Evolutionary conservation across 2,113 vertebrate species (phyloP), one percentile per base, ranked within the genome.

Genomic region (Dendropsophus ebraccatus): DNA sequence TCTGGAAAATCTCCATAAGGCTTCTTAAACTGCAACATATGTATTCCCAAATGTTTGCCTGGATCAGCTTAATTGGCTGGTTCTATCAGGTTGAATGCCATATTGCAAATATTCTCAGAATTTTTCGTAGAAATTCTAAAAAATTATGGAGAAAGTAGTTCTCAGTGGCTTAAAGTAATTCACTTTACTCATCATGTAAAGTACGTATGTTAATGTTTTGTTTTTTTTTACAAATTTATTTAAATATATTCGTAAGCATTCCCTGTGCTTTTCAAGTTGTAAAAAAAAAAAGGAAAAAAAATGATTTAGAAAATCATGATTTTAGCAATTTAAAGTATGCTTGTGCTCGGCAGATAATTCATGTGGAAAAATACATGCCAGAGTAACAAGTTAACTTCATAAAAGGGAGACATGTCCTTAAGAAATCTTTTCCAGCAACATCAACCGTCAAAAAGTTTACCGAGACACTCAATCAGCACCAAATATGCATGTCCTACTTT

Each of bases 301-400:
- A 70, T 69, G 47, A 82, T 47, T 47, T 84, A 21, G 70, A 62
- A 84, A 84, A 74, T 84, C 70, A 75, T 83, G 23, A 60, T 75
- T 84, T 84, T 84, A 75, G 82, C 70, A 45, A 74, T 84, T 60
- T 84, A 75, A 74, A 74, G 70, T 56, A 84, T 77, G 54, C 62
- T 76, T 77, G 45, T 25, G 16, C 74, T 67, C 35, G 30, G 74
- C 74, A 78, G 58, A 85, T 52, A 85, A 78, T 77, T 32, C 74
- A 67, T 78, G 83, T 60, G 74, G 83, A 78, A 85, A 82, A 77
- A 77, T 67, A 49, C 58, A 85, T 85, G 72, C 58, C 74, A 78
- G 58, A 77, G 23, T 47, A 49, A 65, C 56, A 77, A 85, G 83
- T 37, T 85, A 77, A 67, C 83, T 78, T 65, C 47, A 50, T 67